phyloP scores from a whole-genome alignment of 1,140 invertebrate species.

The Olivierus martensii region DNA sequence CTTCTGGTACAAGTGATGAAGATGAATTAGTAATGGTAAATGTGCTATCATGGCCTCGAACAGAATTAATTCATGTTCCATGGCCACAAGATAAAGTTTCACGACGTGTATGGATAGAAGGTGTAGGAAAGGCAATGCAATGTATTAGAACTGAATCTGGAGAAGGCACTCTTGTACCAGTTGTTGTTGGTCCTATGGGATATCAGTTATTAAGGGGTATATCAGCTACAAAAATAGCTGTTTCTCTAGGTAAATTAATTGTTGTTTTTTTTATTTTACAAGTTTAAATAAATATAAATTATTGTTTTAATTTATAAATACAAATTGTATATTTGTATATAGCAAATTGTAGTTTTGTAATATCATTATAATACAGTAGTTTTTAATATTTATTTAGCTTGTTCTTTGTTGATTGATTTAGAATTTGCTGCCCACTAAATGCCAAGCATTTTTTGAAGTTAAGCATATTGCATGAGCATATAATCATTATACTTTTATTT shows the following conservation, averaged over 20 bases:
- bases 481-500: too few relatives aligned
- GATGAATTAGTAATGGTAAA: conserved; percentile 15
- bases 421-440: too few relatives aligned
- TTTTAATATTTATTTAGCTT: too few relatives aligned
- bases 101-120: conserved; percentile 14
- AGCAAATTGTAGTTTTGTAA: too few relatives aligned
- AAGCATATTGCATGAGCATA: too few relatives aligned
- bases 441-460: too few relatives aligned
- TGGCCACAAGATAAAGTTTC: conserved; percentile 11
- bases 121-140: conserved; percentile 14
- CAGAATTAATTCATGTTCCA: conserved; percentile 16
- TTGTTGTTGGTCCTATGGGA: conserved; percentile 14
- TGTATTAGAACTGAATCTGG: conserved; percentile 12
- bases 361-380: too few relatives aligned
- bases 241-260: conserved; percentile 3
- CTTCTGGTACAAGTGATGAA: conserved; percentile 13
- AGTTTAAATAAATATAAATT: too few relatives aligned
- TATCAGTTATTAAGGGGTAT: conserved; percentile 14
- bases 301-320: too few relatives aligned
- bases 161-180: conserved; percentile 11
- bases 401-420: too few relatives aligned
- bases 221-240: conserved; percentile 14
- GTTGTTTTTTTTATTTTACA: neutral
- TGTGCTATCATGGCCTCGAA: conserved; percentile 15
- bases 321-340: too few relatives aligned